Conservation (phyloP, 1,140 invertebrate genomes). For the Solenopsis invicta region DNA sequence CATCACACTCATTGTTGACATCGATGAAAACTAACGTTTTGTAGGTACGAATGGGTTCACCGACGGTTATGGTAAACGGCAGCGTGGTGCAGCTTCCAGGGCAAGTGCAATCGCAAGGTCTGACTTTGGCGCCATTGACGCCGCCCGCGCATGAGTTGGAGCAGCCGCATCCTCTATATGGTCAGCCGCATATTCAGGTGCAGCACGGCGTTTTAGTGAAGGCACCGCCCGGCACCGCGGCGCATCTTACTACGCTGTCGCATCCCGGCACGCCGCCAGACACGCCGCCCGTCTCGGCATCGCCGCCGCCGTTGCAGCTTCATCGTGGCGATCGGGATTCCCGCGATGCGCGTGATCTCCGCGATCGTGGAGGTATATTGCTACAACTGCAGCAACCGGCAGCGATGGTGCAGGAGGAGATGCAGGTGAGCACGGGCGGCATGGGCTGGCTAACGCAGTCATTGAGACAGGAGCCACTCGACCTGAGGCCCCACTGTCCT, state of each 20-base stretch:
- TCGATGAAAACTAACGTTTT: neutral
- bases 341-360: slow-evolving; percentile 50
- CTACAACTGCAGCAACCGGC: slow-evolving; percentile 80
- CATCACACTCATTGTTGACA: neutral
- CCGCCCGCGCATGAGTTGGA: slow-evolving; percentile 88
- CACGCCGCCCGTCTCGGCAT: slow-evolving; percentile 90
- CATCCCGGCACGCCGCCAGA: slow-evolving; percentile 92
- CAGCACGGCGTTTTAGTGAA: slow-evolving; percentile 83
- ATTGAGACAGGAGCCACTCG: slow-evolving; percentile 92
- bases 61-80: slow-evolving; percentile 83
- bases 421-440: slow-evolving; percentile 81
- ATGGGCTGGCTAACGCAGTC: slow-evolving; percentile 92
- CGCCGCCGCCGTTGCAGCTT: slow-evolving; percentile 87
- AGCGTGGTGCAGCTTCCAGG: slow-evolving; percentile 80
- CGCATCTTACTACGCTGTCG: slow-evolving; percentile 83
- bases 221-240: slow-evolving; percentile 79
- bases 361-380: slow-evolving; percentile 80
- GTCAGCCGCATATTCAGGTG: slow-evolving; percentile 83
- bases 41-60: slow-evolving; percentile 83
- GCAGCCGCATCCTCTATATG: slow-evolving; percentile 86
- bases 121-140: slow-evolving; percentile 87
- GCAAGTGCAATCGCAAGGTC: slow-evolving; percentile 76
- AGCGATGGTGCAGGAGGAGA: slow-evolving; percentile 80
- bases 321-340: slow-evolving; percentile 78
- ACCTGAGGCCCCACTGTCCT: slow-evolving; percentile 91